Evolutionary conservation across 2,797 vertebrate species (phyloP).

Genomic region (Salmo trutta): DNA sequence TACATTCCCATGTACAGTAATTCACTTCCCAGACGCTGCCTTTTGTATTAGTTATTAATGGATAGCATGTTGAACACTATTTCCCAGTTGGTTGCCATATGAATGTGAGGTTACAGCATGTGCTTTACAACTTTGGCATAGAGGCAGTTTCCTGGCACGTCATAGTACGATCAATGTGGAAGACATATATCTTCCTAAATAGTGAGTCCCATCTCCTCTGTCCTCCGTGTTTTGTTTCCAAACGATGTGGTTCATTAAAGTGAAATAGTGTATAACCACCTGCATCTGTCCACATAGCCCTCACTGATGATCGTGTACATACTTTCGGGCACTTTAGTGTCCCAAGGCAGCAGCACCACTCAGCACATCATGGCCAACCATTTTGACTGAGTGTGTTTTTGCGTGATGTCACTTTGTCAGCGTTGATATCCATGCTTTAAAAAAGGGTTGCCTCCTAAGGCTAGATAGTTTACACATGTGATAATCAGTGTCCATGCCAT

Average conservation of each 20-base stretch:
- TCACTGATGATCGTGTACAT: background rate
- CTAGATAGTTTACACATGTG: background rate
- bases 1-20: background rate
- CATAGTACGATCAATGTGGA: constrained; percentile 5
- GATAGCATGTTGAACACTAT: constrained; percentile 22
- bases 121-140: constrained; percentile 15
- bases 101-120: constrained; percentile 6
- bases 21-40: background rate
- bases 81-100: constrained; percentile 38
- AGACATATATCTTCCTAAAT: constrained; percentile 5
- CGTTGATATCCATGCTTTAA: background rate
- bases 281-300: background rate
- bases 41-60: constrained; percentile 16
- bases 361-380: background rate
- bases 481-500: background rate
- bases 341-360: background rate
- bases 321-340: background rate
- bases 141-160: constrained; percentile 2
- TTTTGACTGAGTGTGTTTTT: background rate
- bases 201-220: background rate
- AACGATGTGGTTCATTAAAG: constrained; percentile 6
- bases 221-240: background rate
- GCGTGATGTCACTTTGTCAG: background rate
- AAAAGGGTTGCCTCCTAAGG: too few relatives aligned
- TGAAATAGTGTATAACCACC: constrained; percentile 7